Evolutionary conservation across 2,113 vertebrate species (phyloP).

Genomic region (Chinchilla lanigera): DNA sequence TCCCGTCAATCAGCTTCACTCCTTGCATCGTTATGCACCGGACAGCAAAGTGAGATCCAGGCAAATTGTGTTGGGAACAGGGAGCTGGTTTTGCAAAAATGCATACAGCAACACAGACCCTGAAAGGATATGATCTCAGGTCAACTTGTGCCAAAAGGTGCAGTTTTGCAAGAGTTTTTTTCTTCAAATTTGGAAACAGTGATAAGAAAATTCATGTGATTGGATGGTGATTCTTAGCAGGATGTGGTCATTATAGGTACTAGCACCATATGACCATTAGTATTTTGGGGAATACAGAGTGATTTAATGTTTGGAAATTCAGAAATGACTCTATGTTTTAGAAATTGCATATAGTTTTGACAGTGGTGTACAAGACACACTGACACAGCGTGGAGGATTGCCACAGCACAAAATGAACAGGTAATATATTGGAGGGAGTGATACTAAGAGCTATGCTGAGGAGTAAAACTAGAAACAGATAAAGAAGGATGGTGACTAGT

Average conservation of each 20-base stretch:
- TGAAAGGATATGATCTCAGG: slow-evolving; percentile 31
- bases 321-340: neutral
- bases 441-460: neutral
- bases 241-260: neutral
- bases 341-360: slow-evolving; percentile 19
- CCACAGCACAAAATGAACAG: neutral
- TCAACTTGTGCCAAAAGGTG: slow-evolving; percentile 15
- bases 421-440: neutral
- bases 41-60: slow-evolving; percentile 55
- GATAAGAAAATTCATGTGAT: slow-evolving; percentile 9
- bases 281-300: neutral
- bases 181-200: neutral
- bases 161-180: neutral
- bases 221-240: neutral
- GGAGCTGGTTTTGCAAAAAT: slow-evolving; percentile 45
- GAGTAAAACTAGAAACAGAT: neutral
- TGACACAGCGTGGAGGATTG: neutral
- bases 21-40: slow-evolving; percentile 36
- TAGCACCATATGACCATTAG: neutral
- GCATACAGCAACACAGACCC: neutral
- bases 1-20: slow-evolving; percentile 44
- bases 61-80: slow-evolving; percentile 38
- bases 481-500: neutral
- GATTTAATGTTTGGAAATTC: neutral
- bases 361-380: neutral